Evolutionary conservation across 2,797 vertebrate species (phyloP).

Genomic region (Echeneis naucrates): DNA sequence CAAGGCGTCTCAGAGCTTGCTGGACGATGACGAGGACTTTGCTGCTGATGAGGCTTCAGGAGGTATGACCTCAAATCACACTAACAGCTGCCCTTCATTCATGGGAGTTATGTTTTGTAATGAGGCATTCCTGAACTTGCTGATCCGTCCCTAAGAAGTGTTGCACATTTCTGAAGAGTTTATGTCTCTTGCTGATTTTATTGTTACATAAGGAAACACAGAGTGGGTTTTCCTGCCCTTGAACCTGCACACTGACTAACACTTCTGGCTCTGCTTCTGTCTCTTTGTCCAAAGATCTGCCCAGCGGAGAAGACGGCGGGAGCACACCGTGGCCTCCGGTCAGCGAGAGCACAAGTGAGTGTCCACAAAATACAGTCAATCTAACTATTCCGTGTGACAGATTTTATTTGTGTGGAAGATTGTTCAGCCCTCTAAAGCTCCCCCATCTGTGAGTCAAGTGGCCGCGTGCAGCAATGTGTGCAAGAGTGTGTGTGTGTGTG

Average conservation of each 20-base stretch:
- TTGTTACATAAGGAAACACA: constrained; percentile 19
- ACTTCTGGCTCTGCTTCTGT: constrained; percentile 5
- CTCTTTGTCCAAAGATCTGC: constrained; percentile 68
- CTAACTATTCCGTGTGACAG: constrained; percentile 16
- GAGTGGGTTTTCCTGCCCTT: neutral
- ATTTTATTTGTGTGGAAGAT: constrained; percentile 43
- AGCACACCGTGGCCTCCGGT: constrained; percentile 77
- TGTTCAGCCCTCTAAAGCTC: constrained; percentile 35
- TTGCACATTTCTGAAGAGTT: neutral
- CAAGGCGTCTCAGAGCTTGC: constrained; percentile 64
- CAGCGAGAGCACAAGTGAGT: constrained; percentile 76
- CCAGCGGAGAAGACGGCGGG: constrained; percentile 85
- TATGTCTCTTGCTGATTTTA: neutral
- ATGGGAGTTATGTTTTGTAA: constrained; percentile 33
- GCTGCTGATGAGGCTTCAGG: constrained; percentile 83
- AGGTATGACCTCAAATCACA: constrained; percentile 63
- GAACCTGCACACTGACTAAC: neutral
- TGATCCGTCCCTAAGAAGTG: constrained; percentile 19
- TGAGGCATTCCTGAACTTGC: constrained; percentile 43
- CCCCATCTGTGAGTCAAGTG: constrained; percentile 41
- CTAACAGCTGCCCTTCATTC: constrained; percentile 64
- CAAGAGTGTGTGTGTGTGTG: neutral
- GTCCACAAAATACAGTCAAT: constrained; percentile 15
- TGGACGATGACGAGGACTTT: constrained; percentile 86
- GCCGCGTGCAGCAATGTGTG: neutral